phyloP scores from a whole-genome alignment of 2,888 invertebrate species.

The Dryobotodes eremita region DNA sequence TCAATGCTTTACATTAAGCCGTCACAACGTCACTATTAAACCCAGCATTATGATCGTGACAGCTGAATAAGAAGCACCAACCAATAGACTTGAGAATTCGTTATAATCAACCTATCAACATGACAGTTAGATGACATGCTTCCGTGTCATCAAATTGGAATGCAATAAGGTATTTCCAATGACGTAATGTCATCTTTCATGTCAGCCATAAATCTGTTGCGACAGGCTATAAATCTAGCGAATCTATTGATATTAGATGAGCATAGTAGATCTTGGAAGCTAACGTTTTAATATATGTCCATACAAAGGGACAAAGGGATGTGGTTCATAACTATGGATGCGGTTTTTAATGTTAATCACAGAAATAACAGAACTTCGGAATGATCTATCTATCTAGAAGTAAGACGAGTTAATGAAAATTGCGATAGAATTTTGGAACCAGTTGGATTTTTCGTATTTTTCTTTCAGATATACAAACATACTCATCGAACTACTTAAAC shows the following conservation, averaged over 20 bases:
- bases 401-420: neutral
- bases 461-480: neutral
- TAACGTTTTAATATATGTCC: slow-evolving; percentile 14
- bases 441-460: neutral
- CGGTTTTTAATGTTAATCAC: neutral
- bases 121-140: slow-evolving; percentile 14
- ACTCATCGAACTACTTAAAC: neutral
- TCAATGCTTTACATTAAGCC: neutral
- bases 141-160: slow-evolving; percentile 32
- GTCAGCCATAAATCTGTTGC: slow-evolving; percentile 36
- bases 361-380: neutral
- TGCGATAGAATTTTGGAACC: neutral
- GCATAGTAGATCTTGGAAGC: slow-evolving; percentile 13
- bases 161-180: slow-evolving; percentile 33
- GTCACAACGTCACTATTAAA: neutral
- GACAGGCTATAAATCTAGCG: slow-evolving; percentile 42
- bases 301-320: neutral
- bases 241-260: slow-evolving; percentile 38
- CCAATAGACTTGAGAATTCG: slow-evolving; percentile 2
- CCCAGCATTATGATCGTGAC: neutral
- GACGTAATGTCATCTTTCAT: slow-evolving; percentile 27
- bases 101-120: slow-evolving; percentile 12
- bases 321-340: neutral
- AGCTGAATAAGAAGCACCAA: neutral
- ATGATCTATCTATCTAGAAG: neutral